Evolutionary conservation across 2,797 vertebrate genomes (phyloP).

Genomic region (Cirrhinus mrigala): DNA sequence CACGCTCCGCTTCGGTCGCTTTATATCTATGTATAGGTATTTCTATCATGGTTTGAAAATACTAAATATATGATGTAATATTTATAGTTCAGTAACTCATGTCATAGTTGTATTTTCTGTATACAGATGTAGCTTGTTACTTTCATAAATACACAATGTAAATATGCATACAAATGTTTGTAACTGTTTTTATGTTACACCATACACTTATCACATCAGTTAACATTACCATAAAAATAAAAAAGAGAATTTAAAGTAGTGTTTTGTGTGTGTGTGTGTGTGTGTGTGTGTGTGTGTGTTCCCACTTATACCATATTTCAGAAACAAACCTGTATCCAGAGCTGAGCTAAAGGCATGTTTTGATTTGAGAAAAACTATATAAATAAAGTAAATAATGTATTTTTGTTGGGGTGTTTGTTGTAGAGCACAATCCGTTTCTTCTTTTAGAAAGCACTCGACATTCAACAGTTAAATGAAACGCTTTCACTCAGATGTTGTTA

Average conservation of each 20-base stretch:
- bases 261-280: constrained; percentile 6
- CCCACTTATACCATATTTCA: not conserved
- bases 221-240: constrained; percentile 93
- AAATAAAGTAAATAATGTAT: not conserved
- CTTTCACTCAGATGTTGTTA: not conserved
- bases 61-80: constrained; percentile 89
- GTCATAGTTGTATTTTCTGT: constrained; percentile 89
- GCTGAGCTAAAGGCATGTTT: not conserved
- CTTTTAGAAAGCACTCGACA: not conserved
- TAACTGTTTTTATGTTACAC: constrained; percentile 94
- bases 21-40: constrained; percentile 79
- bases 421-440: not conserved
- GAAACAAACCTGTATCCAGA: not conserved
- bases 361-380: not conserved
- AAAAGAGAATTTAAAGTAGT: constrained; percentile 86
- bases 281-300: not conserved
- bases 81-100: constrained; percentile 91
- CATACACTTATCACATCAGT: constrained; percentile 91
- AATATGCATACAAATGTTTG: constrained; percentile 95
- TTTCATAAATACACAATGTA: constrained; percentile 95
- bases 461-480: not conserved
- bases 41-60: constrained; percentile 82
- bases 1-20: constrained; percentile 83
- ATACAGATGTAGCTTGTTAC: constrained; percentile 90
- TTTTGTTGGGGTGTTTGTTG: not conserved